These are phyloP conservation scores for Papilio machaon DNA, from an alignment of 1,140 invertebrate species.

Conservation along the genomic window DNA sequence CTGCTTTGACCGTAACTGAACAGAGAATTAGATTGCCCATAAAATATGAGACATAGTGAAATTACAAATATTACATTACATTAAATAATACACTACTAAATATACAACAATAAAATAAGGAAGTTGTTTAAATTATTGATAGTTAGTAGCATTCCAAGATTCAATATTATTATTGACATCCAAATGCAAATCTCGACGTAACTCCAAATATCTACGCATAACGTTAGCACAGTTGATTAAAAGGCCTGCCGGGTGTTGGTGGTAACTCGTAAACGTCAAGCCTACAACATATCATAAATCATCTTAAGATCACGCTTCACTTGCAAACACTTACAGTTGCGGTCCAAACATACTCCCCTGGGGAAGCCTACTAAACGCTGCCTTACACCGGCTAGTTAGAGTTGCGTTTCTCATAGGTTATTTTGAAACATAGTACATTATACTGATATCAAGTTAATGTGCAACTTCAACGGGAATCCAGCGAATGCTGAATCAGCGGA, in stretches of 20 bases:
- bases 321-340: constrained; percentile 59
- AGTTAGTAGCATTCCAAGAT: constrained; percentile 67
- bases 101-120: too few relatives aligned
- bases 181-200: constrained; percentile 45
- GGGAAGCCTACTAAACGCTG: constrained; percentile 22
- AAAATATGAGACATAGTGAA: constrained; percentile 46
- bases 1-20: constrained; percentile 49
- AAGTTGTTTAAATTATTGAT: too few relatives aligned
- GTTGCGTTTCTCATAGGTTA: not conserved
- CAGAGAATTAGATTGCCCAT: constrained; percentile 46
- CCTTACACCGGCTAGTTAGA: constrained; percentile 7
- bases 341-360: constrained; percentile 50
- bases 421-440: constrained; percentile 27
- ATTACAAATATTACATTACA: too few relatives aligned
- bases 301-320: constrained; percentile 76
- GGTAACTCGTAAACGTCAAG: constrained; percentile 79
- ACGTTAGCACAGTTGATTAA: constrained; percentile 81
- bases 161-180: constrained; percentile 78
- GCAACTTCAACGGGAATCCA: constrained; percentile 67
- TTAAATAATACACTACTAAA: too few relatives aligned
- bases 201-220: constrained; percentile 64
- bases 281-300: constrained; percentile 79
- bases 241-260: constrained; percentile 70
- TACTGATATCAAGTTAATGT: constrained; percentile 46
- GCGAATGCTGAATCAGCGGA: constrained; percentile 70